Evolutionary conservation across 2,888 invertebrate species (phyloP), one percentile per base, ranked within the genome.

Genomic region (Sesamia inferens): DNA sequence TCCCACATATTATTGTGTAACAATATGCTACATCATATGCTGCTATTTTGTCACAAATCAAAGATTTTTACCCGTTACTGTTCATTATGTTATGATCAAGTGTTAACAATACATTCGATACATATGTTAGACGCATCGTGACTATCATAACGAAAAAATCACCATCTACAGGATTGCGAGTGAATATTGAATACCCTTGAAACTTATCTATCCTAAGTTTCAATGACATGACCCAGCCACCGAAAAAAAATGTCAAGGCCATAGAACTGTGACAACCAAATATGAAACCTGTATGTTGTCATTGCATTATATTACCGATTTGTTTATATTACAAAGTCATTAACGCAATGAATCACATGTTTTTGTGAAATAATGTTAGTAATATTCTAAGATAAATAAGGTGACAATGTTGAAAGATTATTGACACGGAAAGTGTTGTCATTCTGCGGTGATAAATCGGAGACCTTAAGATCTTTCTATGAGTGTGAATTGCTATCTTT

Each of bases 351-450:
- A 80, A 44, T 78, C 76, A 67, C 65, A 62, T 83, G 74, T 85
- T 80, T 70, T 76, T 63, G 66, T 76, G 71, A 65, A 78, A 62
- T 77, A 71, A 61, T 73, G 55, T 61, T 71, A 57, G 63, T 75
- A 66, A 75, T 64, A 42, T 65, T 63, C n/a, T 47, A 11, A 74
- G 81, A 87, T 85, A 87, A 84, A 69, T 69, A 83, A 83, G 85
- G 85, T 87, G 84, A 87, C 81, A 79, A 73, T 85, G 77, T 74
- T 79, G 64, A 75, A 54, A 83, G 87, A 62, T 10, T 78, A 76
- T 75, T 85, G 77, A 87, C 83, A 73, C 58, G 19, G 14, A 58
- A 14, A 58, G 5, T 74, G 47, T 68, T 83, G 24, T 68, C 61
- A 74, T 67, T 73, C 51, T 48, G 58, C 59, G 14, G 10, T 58